phyloP scores from a whole-genome alignment of 2,888 invertebrate genomes.

The Heterodera filipjevi region DNA sequence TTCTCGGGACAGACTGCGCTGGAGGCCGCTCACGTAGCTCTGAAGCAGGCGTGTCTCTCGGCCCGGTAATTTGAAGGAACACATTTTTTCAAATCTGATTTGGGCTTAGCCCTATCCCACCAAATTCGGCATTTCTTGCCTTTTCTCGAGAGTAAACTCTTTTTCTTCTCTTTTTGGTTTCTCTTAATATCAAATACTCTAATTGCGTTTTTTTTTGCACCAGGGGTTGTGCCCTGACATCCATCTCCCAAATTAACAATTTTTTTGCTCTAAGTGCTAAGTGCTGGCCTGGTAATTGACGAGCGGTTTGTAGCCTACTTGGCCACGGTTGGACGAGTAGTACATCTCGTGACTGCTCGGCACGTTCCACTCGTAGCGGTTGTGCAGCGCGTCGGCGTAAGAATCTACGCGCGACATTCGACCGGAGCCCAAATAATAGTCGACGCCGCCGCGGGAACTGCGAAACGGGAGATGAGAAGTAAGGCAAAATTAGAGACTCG shows the following conservation, averaged over 20 bases:
- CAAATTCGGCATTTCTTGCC: no score
- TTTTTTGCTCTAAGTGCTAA: not conserved
- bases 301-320: constrained; percentile 51
- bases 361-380: constrained; percentile 52
- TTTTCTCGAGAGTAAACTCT: no score
- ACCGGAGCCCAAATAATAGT: constrained; percentile 59
- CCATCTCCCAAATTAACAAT: not conserved
- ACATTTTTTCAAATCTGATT: not conserved
- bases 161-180: no score
- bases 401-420: constrained; percentile 64
- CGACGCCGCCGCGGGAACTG: constrained; percentile 61
- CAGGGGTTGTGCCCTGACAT: not conserved
- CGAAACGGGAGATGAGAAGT: no score
- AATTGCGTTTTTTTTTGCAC: no score
- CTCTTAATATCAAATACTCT: no score
- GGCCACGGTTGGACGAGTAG: constrained; percentile 55
- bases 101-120: no score
- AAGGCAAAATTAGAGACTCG: not conserved
- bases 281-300: constrained; percentile 57
- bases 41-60: constrained; percentile 38
- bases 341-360: constrained; percentile 61
- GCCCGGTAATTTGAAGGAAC: not conserved
- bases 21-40: constrained; percentile 62
- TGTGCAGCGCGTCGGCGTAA: constrained; percentile 61
- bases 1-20: constrained; percentile 63